phyloP scores from a whole-genome alignment of 92 coral and sea anemone species.

The Porites evermanni region DNA sequence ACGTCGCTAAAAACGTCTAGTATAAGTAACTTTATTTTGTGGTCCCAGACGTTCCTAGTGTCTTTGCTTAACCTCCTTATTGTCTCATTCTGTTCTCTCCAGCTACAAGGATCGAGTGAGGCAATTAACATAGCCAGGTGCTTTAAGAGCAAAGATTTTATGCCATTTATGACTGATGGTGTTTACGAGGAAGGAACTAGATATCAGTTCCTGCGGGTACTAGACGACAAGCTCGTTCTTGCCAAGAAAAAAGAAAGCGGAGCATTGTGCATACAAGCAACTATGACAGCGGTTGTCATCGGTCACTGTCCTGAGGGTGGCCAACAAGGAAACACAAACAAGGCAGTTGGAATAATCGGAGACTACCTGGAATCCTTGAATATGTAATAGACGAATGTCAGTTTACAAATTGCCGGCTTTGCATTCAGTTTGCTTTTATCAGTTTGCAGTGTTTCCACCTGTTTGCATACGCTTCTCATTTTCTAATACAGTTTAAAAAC shows the following conservation, averaged over 20 bases:
- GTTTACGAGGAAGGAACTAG: constrained; percentile 58
- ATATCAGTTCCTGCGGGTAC: constrained; percentile 75
- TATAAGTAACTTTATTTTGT: no score
- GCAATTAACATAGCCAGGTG: constrained; percentile 58
- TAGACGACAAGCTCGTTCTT: constrained; percentile 64
- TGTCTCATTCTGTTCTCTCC: background rate
- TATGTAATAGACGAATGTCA: constrained; percentile 38
- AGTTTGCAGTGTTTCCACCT: background rate
- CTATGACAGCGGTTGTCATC: constrained; percentile 81
- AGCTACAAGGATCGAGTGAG: constrained; percentile 48
- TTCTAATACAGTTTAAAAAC: background rate
- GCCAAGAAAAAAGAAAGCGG: constrained; percentile 69
- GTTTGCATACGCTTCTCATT: background rate
- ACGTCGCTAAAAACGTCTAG: background rate
- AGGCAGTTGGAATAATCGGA: constrained; percentile 71
- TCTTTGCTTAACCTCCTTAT: background rate
- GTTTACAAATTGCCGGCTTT: background rate
- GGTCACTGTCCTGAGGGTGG: constrained; percentile 73
- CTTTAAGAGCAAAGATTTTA: constrained; percentile 67
- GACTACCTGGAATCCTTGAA: constrained; percentile 70
- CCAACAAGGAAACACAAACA: constrained; percentile 71
- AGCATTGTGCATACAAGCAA: constrained; percentile 64
- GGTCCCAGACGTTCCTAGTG: no score
- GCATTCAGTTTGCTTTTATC: background rate
- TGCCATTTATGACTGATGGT: constrained; percentile 52